These are phyloP conservation scores for Bombus balteatus DNA, from an alignment of 1,140 invertebrate species.

Conservation along the genomic window DNA sequence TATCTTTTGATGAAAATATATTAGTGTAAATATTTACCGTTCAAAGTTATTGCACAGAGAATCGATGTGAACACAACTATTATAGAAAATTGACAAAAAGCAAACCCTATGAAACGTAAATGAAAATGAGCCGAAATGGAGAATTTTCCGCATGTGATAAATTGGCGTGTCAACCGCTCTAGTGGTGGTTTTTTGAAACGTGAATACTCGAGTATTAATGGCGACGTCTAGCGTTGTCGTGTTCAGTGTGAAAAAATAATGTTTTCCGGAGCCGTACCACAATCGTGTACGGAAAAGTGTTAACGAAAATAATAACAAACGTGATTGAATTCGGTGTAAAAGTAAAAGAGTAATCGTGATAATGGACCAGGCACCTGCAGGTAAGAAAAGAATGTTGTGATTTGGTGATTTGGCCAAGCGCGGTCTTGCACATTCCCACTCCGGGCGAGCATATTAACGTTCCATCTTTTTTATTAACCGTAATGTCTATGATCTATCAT, in stretches of 20 bases:
- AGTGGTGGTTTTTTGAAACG: background rate
- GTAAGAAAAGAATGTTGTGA: slow-evolving; percentile 57
- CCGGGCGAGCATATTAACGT: slow-evolving; percentile 38
- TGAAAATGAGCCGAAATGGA: slow-evolving; percentile 42
- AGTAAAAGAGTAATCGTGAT: slow-evolving; percentile 37
- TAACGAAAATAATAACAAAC: slow-evolving; percentile 38
- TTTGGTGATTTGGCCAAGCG: slow-evolving; percentile 45
- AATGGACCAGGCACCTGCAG: slow-evolving; percentile 75
- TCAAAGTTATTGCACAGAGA: background rate
- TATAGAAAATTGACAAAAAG: background rate
- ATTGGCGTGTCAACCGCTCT: slow-evolving; percentile 24
- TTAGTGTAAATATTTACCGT: background rate
- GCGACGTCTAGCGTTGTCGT: slow-evolving; percentile 67
- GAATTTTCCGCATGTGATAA: slow-evolving; percentile 26
- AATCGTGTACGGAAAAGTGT: slow-evolving; percentile 35
- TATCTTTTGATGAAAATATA: background rate
- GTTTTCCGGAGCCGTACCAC: slow-evolving; percentile 26
- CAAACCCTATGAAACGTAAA: background rate
- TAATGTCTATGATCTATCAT: slow-evolving; percentile 29
- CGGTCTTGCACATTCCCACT: slow-evolving; percentile 46
- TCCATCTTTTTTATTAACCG: slow-evolving; percentile 39
- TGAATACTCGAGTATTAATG: slow-evolving; percentile 53
- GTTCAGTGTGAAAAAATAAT: slow-evolving; percentile 57
- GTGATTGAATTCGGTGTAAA: slow-evolving; percentile 32
- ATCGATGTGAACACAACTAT: background rate